Evolutionary conservation across 2,113 vertebrate genomes (phyloP).

Genomic region (Cyprinodon variegatus): DNA sequence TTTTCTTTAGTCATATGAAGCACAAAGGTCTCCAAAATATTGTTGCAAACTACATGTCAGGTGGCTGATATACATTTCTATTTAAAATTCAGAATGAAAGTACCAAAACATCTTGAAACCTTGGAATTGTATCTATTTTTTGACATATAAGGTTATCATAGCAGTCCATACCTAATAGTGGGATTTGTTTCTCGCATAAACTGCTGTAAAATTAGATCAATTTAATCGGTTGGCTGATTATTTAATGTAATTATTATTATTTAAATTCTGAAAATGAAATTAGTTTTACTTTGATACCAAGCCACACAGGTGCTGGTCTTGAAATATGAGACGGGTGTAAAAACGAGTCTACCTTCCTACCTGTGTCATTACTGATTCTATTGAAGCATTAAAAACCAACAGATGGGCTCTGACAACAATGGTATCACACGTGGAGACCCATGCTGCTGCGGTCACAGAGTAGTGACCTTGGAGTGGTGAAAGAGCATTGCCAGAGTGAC

Average conservation of each 20-base stretch:
- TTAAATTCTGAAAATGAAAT: constrained; percentile 6
- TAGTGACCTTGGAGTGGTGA: constrained; percentile 74
- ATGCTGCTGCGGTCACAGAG: constrained; percentile 62
- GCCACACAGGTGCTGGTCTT: constrained; percentile 32
- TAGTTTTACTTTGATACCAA: neutral
- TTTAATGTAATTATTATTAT: too few species aligned
- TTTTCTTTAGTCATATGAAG: neutral
- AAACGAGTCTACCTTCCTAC: constrained; percentile 50
- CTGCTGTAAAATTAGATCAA: too few species aligned
- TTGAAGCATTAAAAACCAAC: constrained; percentile 68
- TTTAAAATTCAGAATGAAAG: neutral
- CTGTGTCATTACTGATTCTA: constrained; percentile 69
- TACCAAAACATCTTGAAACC: neutral
- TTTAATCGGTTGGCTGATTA: too few species aligned
- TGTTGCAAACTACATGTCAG: too few species aligned
- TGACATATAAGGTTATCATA: neutral
- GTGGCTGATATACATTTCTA: neutral
- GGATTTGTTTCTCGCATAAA: too few species aligned
- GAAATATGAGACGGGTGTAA: constrained; percentile 38
- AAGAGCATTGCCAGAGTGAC: constrained; percentile 48
- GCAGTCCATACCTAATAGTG: neutral
- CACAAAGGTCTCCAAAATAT: neutral
- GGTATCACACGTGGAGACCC: constrained; percentile 56
- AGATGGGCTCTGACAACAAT: constrained; percentile 80
- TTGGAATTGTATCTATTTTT: too few species aligned